phyloP scores from a whole-genome alignment of 1,140 invertebrate genomes.

The Colletes latitarsis region DNA sequence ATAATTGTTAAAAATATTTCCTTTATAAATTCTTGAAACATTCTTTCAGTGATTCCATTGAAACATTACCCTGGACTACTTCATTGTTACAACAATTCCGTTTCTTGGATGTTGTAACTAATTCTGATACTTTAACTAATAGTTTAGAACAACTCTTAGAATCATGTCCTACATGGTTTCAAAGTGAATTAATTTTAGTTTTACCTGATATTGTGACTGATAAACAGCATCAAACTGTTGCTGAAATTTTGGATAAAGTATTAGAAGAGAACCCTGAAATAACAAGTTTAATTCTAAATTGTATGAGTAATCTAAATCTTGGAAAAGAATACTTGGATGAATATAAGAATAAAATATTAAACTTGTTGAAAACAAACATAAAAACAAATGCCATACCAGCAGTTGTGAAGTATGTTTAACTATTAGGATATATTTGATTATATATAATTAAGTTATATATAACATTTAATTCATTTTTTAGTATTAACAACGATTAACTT shows the following conservation, averaged over 20 bases:
- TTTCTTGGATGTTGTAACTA: slow-evolving; percentile 73
- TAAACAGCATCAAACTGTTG: slow-evolving; percentile 72
- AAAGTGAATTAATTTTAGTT: slow-evolving; percentile 72
- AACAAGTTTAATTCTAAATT: slow-evolving; percentile 71
- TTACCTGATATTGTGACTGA: slow-evolving; percentile 77
- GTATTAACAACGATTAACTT: neutral
- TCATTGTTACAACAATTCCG: slow-evolving; percentile 74
- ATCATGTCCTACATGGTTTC: slow-evolving; percentile 75
- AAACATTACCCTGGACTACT: slow-evolving; percentile 71
- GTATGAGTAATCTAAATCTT: slow-evolving; percentile 73
- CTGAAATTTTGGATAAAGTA: slow-evolving; percentile 73
- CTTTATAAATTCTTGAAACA: slow-evolving; percentile 12
- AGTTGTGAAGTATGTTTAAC: slow-evolving; percentile 68
- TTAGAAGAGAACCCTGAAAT: slow-evolving; percentile 71
- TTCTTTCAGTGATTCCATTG: slow-evolving; percentile 66
- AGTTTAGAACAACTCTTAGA: slow-evolving; percentile 74
- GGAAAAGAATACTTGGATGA: slow-evolving; percentile 73
- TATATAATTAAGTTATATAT: neutral
- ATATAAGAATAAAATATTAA: slow-evolving; percentile 67
- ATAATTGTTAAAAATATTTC: slow-evolving; percentile 4
- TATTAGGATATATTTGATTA: neutral
- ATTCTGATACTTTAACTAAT: slow-evolving; percentile 65
- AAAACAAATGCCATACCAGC: slow-evolving; percentile 68
- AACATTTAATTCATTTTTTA: slow-evolving; percentile 32
- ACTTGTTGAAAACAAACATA: slow-evolving; percentile 67